phyloP scores from a whole-genome alignment of 2,113 vertebrate genomes.

The Gyps fulvus region DNA sequence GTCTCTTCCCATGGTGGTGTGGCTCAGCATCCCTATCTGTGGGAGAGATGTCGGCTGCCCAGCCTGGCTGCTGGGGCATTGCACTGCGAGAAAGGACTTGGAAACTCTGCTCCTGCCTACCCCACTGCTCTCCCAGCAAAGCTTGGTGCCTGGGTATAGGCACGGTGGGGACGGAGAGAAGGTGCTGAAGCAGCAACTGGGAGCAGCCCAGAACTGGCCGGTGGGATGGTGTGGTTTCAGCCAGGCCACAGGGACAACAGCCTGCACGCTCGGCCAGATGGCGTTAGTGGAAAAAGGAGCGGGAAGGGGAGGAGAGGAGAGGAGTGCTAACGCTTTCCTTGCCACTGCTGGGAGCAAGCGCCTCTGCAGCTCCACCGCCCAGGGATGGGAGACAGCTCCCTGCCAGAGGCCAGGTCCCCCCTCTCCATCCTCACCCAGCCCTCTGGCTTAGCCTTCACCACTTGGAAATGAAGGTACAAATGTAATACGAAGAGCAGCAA shows the following conservation, averaged over 20 bases:
- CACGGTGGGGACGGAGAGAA: accelerated
- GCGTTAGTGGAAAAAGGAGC: neutral
- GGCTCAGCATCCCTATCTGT: neutral
- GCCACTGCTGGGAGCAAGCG: neutral
- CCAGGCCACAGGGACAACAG: neutral
- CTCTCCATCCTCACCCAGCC: neutral
- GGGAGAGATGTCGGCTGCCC: neutral
- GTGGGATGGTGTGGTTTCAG: neutral
- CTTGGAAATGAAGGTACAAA: neutral
- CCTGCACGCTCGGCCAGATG: accelerated
- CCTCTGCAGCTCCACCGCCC: neutral
- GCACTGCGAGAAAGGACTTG: neutral
- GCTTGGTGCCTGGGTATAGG: neutral
- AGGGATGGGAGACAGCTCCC: neutral
- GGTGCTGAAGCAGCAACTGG: neutral
- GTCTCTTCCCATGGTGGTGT: neutral
- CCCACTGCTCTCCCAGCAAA: neutral
- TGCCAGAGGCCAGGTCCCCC: neutral
- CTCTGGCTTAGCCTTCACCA: neutral
- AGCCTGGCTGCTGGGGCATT: neutral
- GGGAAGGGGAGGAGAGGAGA: neutral
- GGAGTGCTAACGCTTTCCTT: neutral
- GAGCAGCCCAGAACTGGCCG: neutral
- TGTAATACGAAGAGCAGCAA: neutral
- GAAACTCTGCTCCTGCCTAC: neutral